Percentiles rank a stretch among this genome's conserved stretches.
Conservation (phyloP, 2,888 invertebrate species). For the Troides helena region DNA sequence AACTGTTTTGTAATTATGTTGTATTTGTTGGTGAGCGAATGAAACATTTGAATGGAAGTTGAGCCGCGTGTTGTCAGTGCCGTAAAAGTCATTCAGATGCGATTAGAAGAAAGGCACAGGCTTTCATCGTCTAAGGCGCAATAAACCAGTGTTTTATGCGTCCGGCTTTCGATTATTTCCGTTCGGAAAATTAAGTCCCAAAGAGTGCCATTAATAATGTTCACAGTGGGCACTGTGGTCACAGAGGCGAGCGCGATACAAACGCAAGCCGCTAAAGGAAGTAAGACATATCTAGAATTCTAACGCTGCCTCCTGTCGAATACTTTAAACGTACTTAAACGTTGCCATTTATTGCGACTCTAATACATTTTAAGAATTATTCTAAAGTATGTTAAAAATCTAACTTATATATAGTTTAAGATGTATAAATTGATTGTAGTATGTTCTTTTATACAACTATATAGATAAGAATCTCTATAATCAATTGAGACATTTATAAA, state of each 20-base stretch:
- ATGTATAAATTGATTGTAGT: too few relatives aligned
- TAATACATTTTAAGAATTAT: too few relatives aligned
- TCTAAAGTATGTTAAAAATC: too few relatives aligned
- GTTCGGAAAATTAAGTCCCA: slow-evolving; percentile 46
- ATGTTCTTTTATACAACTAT: too few relatives aligned
- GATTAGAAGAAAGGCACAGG: slow-evolving; percentile 25
- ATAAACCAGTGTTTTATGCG: slow-evolving; percentile 56
- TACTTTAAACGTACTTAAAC: not conserved
- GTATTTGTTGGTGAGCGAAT: too few relatives aligned
- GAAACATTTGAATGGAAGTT: not conserved
- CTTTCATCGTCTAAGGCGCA: slow-evolving; percentile 43
- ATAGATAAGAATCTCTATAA: too few relatives aligned
- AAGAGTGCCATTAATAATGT: slow-evolving; percentile 49
- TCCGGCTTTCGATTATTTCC: slow-evolving; percentile 59
- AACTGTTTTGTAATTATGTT: too few relatives aligned
- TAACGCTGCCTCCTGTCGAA: not conserved
- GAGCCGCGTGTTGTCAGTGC: slow-evolving; percentile 7
- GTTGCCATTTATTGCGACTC: not conserved
- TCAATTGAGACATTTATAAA: too few relatives aligned
- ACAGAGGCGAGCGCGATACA: slow-evolving; percentile 28
- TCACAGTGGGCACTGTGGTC: slow-evolving; percentile 15
- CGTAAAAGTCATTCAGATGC: slow-evolving; percentile 18
- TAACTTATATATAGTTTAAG: too few relatives aligned
- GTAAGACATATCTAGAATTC: slow-evolving; percentile 9
- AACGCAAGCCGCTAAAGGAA: slow-evolving; percentile 13